A percentile compares a stretch with the other conserved stretches of the same genome.
phyloP scores from a whole-genome alignment of 2,113 vertebrate genomes.

The Lophochroa leadbeateri region DNA sequence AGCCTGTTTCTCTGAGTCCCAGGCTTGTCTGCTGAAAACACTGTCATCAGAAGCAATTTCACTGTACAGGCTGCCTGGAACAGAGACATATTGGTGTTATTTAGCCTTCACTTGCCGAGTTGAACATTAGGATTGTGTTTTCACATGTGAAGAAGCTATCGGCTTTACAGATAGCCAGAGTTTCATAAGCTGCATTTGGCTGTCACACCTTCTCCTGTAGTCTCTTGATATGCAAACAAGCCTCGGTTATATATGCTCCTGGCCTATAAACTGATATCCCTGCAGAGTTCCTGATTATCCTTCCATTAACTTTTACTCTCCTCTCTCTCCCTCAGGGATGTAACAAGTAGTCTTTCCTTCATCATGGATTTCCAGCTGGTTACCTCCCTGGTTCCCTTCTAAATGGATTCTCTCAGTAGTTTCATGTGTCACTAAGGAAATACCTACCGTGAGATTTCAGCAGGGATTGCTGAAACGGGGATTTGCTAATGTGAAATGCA shows the following conservation, averaged over 20 bases:
- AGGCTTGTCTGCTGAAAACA: background rate
- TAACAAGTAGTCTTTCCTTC: slow-evolving; percentile 16
- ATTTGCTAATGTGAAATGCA: background rate
- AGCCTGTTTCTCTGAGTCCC: background rate
- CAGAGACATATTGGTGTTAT: slow-evolving; percentile 40
- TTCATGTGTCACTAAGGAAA: background rate
- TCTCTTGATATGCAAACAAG: slow-evolving; percentile 65
- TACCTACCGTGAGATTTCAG: background rate
- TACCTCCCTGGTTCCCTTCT: background rate
- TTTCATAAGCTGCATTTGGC: slow-evolving; percentile 58
- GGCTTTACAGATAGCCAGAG: slow-evolving; percentile 30
- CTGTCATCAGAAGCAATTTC: background rate
- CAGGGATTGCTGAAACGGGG: background rate
- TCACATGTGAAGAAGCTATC: background rate
- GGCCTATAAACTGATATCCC: slow-evolving; percentile 44
- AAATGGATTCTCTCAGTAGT: background rate
- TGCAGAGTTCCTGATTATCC: slow-evolving; percentile 46
- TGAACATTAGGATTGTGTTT: slow-evolving; percentile 27
- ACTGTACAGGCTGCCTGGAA: background rate
- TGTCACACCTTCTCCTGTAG: slow-evolving; percentile 43
- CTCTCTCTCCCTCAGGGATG: background rate
- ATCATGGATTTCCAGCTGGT: slow-evolving; percentile 36
- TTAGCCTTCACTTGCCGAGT: slow-evolving; percentile 38
- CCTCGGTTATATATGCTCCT: slow-evolving; percentile 11
- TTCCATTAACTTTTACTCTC: slow-evolving; percentile 58